A percentile compares a stretch with the other conserved stretches of the same genome.
These are phyloP conservation scores for Saccopteryx leptura DNA, from an alignment of 2,113 vertebrate genomes.

Conservation along the genomic window DNA sequence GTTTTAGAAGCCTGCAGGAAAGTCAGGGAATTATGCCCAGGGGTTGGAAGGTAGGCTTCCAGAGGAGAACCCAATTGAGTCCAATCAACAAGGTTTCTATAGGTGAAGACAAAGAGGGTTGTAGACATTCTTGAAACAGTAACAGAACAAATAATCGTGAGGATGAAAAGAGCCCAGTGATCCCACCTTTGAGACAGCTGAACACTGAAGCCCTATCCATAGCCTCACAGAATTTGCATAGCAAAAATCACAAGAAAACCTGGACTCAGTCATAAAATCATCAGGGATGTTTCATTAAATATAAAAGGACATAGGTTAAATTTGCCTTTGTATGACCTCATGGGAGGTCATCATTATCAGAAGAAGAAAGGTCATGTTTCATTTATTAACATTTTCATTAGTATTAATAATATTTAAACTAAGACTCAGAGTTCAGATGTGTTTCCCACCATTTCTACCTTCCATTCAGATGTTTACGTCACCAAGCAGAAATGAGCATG, in stretches of 20 bases:
- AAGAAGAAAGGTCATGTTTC: background rate
- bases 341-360: background rate
- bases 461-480: background rate
- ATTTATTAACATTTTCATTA: background rate
- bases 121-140: background rate
- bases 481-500: background rate
- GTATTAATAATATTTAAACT: background rate
- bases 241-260: background rate
- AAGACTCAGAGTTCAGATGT: background rate
- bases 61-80: background rate
- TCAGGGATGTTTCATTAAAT: background rate
- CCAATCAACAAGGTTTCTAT: background rate
- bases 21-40: too few relatives aligned
- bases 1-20: background rate
- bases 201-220: background rate
- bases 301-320: background rate
- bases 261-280: background rate
- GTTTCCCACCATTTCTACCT: background rate
- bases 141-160: background rate
- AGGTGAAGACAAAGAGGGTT: background rate
- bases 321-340: background rate
- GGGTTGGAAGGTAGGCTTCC: background rate
- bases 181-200: background rate
- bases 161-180: background rate
- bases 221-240: too few relatives aligned